phyloP scores from a whole-genome alignment of 2,888 invertebrate genomes.

The Drosophila fulvimacula region DNA sequence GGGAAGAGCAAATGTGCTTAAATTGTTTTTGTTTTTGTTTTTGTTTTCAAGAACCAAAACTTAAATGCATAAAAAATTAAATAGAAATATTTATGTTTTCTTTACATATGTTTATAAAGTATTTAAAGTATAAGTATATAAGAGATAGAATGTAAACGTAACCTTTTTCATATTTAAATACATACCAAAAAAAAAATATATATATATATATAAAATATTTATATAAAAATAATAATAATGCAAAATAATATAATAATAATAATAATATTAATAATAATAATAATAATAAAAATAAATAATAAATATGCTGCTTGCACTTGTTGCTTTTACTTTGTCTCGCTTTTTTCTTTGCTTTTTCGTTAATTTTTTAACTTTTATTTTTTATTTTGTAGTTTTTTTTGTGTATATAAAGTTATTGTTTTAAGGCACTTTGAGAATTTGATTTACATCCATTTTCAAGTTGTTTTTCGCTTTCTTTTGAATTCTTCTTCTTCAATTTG shows the following conservation, averaged over 20 bases:
- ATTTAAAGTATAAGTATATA: slow-evolving; percentile 34
- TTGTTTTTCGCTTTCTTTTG: slow-evolving; percentile 18
- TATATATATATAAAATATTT: slow-evolving; percentile 30
- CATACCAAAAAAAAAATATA: slow-evolving; percentile 59
- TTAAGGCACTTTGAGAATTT: slow-evolving; percentile 82
- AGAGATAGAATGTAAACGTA: slow-evolving; percentile 57
- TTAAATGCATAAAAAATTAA: slow-evolving; percentile 21
- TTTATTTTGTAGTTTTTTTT: slow-evolving; percentile 12
- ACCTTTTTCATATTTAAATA: slow-evolving; percentile 52
- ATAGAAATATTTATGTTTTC: slow-evolving; percentile 12
- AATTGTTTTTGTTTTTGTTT: slow-evolving; percentile 3
- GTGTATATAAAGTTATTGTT: slow-evolving; percentile 62
- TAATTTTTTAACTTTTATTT: background rate
- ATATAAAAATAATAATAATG: slow-evolving; percentile 41
- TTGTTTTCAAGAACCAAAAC: slow-evolving; percentile 49
- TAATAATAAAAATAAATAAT: slow-evolving; percentile 64
- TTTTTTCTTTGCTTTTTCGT: background rate
- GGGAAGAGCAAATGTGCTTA: slow-evolving; percentile 46
- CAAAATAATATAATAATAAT: slow-evolving; percentile 33
- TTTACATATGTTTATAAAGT: slow-evolving; percentile 11
- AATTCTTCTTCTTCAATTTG: slow-evolving; percentile 27
- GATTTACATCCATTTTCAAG: slow-evolving; percentile 50
- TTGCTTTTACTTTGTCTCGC: slow-evolving; percentile 4
- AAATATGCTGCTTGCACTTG: slow-evolving; percentile 61
- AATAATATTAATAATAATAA: slow-evolving; percentile 66